Evolutionary conservation across 2,797 vertebrate species (phyloP), one percentile per base, ranked within the genome.

Genomic region (Xiphorhynchus erythropygius): DNA sequence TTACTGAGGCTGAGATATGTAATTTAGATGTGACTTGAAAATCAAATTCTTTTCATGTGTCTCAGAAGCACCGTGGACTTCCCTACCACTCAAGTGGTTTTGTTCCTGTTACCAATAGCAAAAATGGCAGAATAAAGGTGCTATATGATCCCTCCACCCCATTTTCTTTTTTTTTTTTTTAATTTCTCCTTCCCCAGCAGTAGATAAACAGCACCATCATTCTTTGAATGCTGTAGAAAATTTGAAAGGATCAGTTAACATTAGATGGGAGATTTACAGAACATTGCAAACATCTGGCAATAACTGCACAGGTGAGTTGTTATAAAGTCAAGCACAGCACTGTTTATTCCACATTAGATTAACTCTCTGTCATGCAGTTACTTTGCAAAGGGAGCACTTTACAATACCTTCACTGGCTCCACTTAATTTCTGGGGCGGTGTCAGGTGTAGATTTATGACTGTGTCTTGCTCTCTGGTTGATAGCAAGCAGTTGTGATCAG

Each of bases 241-340:
- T 13, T 39, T 83, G 53, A 78, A 89, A 90, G 24, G 27, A 70
- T 71, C 49, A 63, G 64, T 53, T 68, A 79, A 55, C 0, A 0
- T 70, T 74, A 73, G 78, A 70, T 42, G 28, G 30, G 49, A 93
- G 70, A 82, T 30, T 68, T 52, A 28, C 28, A 84, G 78, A 75
- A 55, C 14, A 5, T 84, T 87, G 46, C 90, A 80, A 89, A 93
- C 89, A 89, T 85, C 89, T 96, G 89, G 84, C 69, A 94, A 47
- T 47, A 80, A 83, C 64, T 92, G 44, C 44, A 56, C 39, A 57
- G 84, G 24, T 15, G 53, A 80, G n/a, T 59, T 83, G 35, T 50
- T 75, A 22, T 5, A 39, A 71, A 56, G 24, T n/a, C 62, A 87
- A 82, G 62, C 69, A 33, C 3, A 7, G 33, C 16, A 24, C 53